Evolutionary conservation across 1,140 invertebrate species (phyloP), one percentile per base, ranked within the genome.

Genomic region (Oncopeltus fasciatus): DNA sequence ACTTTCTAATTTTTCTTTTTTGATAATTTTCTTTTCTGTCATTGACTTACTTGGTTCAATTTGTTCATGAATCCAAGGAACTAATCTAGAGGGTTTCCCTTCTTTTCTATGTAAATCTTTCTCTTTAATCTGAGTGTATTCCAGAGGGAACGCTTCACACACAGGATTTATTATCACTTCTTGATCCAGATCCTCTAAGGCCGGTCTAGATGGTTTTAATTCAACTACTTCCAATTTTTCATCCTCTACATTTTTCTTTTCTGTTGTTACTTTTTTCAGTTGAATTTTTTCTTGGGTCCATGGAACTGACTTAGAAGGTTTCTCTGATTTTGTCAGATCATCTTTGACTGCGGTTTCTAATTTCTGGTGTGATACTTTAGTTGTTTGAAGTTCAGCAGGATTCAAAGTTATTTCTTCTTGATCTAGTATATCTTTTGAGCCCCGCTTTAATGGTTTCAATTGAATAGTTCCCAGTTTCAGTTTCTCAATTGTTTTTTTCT

Each of bases 201-300:
- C 11, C 24, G 14, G 28, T 11, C 33, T 27, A 2, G 33, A 61
- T 18, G 73, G 71, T 66, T 78, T 79, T 24, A 78, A 65, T 27
- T 71, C 64, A 31, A 78, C 70, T 65, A 70, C 68, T 69, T 79
- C 75, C n/a, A 69, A 59, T 67, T 67, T 64, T 51, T 70, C 67
- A 31, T 68, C 69, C 61, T 64, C 56, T 44, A 60, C 14, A 14
- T 46, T 57, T 28, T 69, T 72, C 31, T 69, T 69, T 21, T 72
- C 68, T 5, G 67, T 67, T 47, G 61, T 67, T 0, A 68, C 49
- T 61, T 64, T 70, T 61, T 73, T 74, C 4, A 74, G 56, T 5
- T 62, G 69, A 9, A 74, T 59, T 49, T 66, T 69, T 64, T 75
- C 72, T 63, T 74, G 61, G 0, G 69, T 73, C 73, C 72, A 73